These are phyloP conservation scores for Thripadectes ignobilis DNA, from an alignment of 2,797 vertebrate genomes.

Conservation along the genomic window DNA sequence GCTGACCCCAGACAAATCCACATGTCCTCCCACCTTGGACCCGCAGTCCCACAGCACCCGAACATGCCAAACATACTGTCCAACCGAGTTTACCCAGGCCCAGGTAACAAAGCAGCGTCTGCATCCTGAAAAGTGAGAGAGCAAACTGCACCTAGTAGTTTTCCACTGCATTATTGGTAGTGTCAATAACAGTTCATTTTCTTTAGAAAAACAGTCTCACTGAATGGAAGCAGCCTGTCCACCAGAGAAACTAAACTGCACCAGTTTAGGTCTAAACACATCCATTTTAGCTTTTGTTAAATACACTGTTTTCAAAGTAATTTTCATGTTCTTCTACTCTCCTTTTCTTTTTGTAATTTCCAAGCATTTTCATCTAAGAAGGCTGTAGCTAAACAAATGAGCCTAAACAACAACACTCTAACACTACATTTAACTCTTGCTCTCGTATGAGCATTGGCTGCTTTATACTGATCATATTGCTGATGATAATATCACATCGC, in stretches of 20 bases:
- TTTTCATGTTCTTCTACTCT: not conserved
- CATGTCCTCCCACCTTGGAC: conserved; percentile 83
- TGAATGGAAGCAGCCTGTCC: not conserved
- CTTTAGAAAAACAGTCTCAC: not conserved
- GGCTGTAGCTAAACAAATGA: not conserved
- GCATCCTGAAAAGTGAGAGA: not conserved
- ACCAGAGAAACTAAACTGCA: not conserved
- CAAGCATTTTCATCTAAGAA: not conserved
- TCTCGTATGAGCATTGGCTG: not conserved
- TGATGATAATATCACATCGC: not conserved
- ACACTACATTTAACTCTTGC: not conserved
- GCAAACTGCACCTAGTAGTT: not conserved
- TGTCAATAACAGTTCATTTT: not conserved
- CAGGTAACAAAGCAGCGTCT: conserved; percentile 65
- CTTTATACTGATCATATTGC: not conserved
- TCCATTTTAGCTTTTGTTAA: not conserved
- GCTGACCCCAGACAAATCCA: conserved; percentile 88
- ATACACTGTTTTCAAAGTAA: not conserved
- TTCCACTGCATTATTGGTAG: not conserved
- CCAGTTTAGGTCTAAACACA: not conserved
- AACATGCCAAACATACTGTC: conserved; percentile 81
- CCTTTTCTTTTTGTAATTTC: not conserved
- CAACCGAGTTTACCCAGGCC: conserved; percentile 81
- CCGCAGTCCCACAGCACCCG: conserved; percentile 80
- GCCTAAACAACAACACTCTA: not conserved